These are phyloP conservation scores for Odocoileus virginianus DNA, from an alignment of 2,113 vertebrate genomes.

Conservation along the genomic window DNA sequence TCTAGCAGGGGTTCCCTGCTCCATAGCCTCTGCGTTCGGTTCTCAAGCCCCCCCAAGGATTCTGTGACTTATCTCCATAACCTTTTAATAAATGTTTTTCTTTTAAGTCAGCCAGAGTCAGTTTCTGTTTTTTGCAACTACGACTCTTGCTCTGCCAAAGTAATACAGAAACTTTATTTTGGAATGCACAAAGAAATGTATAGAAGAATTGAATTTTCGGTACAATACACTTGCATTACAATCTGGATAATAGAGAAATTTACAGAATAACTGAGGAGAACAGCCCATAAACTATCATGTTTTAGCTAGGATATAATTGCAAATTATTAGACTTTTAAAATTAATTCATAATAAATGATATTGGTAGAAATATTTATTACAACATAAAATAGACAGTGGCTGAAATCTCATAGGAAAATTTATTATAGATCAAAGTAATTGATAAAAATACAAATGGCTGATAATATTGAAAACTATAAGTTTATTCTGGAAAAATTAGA, in stretches of 20 bases:
- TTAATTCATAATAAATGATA: neutral
- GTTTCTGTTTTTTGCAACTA: neutral
- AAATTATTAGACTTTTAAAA: neutral
- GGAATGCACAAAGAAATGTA: neutral
- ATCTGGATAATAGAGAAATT: neutral
- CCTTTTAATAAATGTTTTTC: neutral
- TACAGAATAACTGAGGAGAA: neutral
- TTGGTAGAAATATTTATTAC: neutral
- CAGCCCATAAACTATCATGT: neutral
- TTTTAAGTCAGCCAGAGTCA: neutral
- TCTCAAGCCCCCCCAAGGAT: neutral
- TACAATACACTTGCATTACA: neutral
- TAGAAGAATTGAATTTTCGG: neutral
- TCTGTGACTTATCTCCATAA: neutral
- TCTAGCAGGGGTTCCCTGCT: neutral
- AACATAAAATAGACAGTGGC: neutral
- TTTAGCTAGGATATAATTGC: neutral
- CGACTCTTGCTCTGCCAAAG: neutral
- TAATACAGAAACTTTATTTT: neutral
- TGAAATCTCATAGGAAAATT: neutral
- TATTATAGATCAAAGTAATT: neutral
- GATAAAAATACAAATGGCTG: neutral
- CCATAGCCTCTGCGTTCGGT: neutral
- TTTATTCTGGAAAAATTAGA: slow-evolving; percentile 13
- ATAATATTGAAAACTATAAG: neutral